A percentile compares a stretch with the other conserved stretches of the same genome.
phyloP scores from a whole-genome alignment of 2,113 vertebrate genomes.

The Ahaetulla prasina region DNA sequence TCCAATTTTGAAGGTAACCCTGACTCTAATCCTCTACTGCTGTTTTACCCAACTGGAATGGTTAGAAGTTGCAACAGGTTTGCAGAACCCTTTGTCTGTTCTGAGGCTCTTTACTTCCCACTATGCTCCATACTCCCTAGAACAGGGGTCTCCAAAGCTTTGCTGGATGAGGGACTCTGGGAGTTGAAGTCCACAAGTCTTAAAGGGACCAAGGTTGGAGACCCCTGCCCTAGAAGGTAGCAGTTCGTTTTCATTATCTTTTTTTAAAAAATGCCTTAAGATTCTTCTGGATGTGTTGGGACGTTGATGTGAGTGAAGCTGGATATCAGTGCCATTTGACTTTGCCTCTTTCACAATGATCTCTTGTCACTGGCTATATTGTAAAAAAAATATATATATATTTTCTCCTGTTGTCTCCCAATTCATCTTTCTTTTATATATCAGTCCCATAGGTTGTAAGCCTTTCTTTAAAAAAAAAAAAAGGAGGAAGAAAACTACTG shows the following conservation, averaged over 20 bases:
- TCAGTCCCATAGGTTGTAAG: background rate
- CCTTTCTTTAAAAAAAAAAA: background rate
- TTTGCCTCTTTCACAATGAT: background rate
- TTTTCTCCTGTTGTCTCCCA: background rate
- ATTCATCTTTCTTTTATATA: background rate
- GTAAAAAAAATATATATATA: background rate
- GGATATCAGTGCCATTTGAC: background rate
- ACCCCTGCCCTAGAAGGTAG: background rate
- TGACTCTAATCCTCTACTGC: background rate
- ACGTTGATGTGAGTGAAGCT: background rate
- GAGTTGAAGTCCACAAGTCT: no score
- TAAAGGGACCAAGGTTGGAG: no score
- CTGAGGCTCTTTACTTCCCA: no score
- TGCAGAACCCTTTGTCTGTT: background rate
- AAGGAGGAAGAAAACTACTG: background rate
- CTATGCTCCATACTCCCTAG: background rate
- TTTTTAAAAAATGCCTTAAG: background rate
- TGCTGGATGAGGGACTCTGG: no score
- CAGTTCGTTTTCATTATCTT: background rate
- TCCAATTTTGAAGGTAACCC: background rate
- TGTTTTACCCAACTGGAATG: background rate
- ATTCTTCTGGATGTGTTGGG: background rate
- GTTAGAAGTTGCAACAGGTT: background rate
- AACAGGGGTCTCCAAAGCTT: no score
- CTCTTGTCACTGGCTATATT: background rate